Percentiles rank a stretch among this genome's conserved stretches.
phyloP scores from a whole-genome alignment of 2,888 invertebrate genomes.

The Mythimna albipuncta region DNA sequence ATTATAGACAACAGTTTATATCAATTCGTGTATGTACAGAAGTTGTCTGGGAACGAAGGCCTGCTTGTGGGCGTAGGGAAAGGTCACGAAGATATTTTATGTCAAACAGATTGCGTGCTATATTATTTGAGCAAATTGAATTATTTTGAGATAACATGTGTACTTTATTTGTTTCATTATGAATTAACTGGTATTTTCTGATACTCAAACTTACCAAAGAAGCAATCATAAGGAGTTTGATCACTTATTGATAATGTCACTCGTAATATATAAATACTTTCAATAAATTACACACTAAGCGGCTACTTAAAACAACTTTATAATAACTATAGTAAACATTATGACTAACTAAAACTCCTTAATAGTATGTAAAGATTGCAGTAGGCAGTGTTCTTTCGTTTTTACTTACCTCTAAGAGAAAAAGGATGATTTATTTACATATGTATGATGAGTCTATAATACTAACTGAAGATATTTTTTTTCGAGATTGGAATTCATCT shows the following conservation, averaged over 20 bases:
- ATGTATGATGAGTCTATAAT: not conserved
- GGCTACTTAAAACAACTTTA: no score
- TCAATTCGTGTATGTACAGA: not conserved
- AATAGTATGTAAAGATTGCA: not conserved
- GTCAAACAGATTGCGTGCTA: not conserved
- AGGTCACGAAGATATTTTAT: conserved; percentile 1
- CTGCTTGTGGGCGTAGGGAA: not conserved
- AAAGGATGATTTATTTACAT: no score
- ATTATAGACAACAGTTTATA: not conserved
- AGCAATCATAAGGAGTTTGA: no score
- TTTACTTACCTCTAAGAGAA: no score
- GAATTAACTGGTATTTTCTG: not conserved
- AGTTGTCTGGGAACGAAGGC: conserved; percentile 6
- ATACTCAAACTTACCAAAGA: not conserved
- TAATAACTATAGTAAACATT: no score
- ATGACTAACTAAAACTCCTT: no score
- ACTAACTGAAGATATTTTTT: no score
- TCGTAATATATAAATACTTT: no score
- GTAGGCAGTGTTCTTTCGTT: no score
- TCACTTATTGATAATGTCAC: no score
- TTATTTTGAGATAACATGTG: conserved; percentile 3
- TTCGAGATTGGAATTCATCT: no score
- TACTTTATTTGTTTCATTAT: not conserved
- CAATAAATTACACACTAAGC: no score
- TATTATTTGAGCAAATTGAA: not conserved